phyloP scores from a whole-genome alignment of 2,797 vertebrate species.

The Acrossocheilus fasciatus region DNA sequence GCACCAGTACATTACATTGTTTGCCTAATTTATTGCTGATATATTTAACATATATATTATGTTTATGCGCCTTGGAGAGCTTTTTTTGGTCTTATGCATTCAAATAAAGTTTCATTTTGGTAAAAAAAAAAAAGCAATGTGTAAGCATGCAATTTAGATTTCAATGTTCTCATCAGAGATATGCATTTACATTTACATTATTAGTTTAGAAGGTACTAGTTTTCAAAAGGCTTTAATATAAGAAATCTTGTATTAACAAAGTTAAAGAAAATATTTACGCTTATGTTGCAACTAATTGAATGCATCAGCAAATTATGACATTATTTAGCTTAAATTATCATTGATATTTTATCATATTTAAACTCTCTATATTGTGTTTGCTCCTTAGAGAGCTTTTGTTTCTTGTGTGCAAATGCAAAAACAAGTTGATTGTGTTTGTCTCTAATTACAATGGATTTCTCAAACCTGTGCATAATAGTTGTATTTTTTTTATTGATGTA shows the following conservation, averaged over 20 bases:
- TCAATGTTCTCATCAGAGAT: neutral
- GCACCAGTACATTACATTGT: neutral
- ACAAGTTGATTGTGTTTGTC: neutral
- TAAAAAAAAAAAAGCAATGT: too few species aligned
- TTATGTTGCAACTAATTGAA: neutral
- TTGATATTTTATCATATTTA: too few species aligned
- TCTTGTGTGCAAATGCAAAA: too few species aligned
- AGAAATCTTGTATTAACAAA: neutral
- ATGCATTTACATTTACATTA: neutral
- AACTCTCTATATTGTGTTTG: too few species aligned
- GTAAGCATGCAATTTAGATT: neutral
- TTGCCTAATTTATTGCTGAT: neutral
- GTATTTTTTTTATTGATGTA: constrained; percentile 19
- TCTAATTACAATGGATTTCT: neutral
- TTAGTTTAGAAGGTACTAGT: neutral
- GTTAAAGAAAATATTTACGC: neutral
- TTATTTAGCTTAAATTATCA: too few species aligned
- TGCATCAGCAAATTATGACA: neutral
- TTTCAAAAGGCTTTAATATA: neutral
- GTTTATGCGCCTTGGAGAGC: neutral
- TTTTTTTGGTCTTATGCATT: neutral
- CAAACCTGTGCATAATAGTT: neutral
- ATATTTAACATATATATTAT: neutral
- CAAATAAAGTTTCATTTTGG: too few species aligned
- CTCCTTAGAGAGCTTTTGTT: too few species aligned